These are phyloP conservation scores for Schizopygopsis malacanthus DNA, from an alignment of 2,797 vertebrate genomes.

Conservation along the genomic window DNA sequence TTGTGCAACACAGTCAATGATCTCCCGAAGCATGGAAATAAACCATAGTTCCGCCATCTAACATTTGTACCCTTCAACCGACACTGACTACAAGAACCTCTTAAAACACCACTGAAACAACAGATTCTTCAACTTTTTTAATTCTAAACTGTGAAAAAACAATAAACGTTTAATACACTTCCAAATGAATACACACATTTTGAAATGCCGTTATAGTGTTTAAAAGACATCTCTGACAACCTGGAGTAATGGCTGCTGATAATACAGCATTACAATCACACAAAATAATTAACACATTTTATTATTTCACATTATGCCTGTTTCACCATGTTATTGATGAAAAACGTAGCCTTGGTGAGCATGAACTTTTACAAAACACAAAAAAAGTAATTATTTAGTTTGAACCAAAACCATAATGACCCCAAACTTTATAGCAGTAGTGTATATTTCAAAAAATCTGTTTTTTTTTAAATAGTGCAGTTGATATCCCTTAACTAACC, in stretches of 20 bases:
- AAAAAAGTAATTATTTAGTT: too few species aligned
- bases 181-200: background rate
- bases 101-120: background rate
- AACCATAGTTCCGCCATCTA: background rate
- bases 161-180: background rate
- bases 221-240: background rate
- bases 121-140: background rate
- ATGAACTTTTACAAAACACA: background rate
- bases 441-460: background rate
- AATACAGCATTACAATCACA: background rate
- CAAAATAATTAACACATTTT: background rate
- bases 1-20: conserved; percentile 49
- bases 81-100: background rate
- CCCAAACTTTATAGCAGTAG: background rate
- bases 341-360: background rate
- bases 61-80: background rate
- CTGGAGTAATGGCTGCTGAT: background rate
- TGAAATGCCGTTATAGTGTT: background rate
- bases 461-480: background rate
- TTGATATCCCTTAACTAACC: background rate
- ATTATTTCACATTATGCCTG: background rate
- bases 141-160: background rate
- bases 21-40: background rate
- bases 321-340: background rate
- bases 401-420: too few species aligned